Conservation (phyloP, 2,888 invertebrate species). For the Andrena praecox region DNA sequence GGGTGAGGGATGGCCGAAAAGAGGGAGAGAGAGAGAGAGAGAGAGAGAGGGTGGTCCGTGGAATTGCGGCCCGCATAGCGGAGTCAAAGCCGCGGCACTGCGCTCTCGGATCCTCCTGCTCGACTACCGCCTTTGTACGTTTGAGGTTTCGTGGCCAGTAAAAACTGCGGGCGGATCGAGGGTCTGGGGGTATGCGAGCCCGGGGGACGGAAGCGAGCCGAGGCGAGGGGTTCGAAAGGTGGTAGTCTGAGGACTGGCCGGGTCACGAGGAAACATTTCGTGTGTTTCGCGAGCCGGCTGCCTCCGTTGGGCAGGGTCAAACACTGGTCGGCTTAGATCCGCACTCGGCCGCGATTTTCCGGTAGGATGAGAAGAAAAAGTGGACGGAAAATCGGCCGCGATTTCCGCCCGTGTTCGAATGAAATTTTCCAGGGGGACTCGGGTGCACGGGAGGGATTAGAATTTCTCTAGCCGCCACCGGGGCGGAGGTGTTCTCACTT, state of each 20-base stretch:
- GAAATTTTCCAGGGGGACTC: conserved; percentile 4
- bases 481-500: too few relatives aligned
- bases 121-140: conserved; percentile 76
- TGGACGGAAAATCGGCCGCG: conserved; percentile 22
- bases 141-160: conserved; percentile 77
- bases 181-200: conserved; percentile 13
- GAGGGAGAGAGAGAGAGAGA: background rate
- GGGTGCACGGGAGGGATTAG: background rate
- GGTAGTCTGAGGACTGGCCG: conserved; percentile 53
- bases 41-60: conserved; percentile 47
- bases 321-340: conserved; percentile 65
- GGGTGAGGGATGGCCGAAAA: conserved; percentile 40
- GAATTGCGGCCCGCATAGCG: conserved; percentile 72
- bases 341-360: conserved; percentile 51
- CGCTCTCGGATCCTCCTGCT: conserved; percentile 65
- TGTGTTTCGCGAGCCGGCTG: conserved; percentile 60
- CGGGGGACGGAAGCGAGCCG: background rate
- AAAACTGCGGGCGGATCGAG: conserved; percentile 73
- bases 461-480: conserved; percentile 8
- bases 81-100: conserved; percentile 65
- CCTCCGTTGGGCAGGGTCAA: conserved; percentile 53
- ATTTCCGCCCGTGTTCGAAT: conserved; percentile 2
- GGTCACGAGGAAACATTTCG: conserved; percentile 68
- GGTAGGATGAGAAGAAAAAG: conserved; percentile 32
- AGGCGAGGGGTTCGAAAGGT: conserved; percentile 19